Evolutionary conservation across 2,113 vertebrate species (phyloP).

Genomic region (Sinosuthora webbiana): DNA sequence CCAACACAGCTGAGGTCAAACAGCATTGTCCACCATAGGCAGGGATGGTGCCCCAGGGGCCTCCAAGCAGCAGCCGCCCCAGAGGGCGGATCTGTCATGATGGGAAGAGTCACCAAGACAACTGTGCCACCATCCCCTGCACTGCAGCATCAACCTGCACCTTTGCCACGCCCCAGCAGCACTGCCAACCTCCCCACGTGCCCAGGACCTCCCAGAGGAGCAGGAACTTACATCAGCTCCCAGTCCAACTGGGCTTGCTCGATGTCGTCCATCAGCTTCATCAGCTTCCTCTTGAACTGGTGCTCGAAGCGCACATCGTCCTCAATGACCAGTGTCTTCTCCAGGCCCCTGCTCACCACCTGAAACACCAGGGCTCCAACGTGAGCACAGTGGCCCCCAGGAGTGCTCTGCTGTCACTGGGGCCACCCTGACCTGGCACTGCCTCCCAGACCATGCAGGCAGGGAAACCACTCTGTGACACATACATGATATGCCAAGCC

Average conservation of each 20-base stretch:
- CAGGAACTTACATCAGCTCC: slow-evolving; percentile 94
- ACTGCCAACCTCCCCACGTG: neutral
- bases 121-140: neutral
- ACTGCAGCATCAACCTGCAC: neutral
- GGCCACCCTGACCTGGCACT: neutral
- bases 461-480: neutral
- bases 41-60: accelerated
- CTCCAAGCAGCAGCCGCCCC: neutral
- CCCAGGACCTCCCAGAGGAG: neutral
- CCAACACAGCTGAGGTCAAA: neutral
- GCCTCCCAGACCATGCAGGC: neutral
- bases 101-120: neutral
- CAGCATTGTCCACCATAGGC: neutral
- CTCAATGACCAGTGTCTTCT: slow-evolving; percentile 88
- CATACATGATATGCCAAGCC: accelerated
- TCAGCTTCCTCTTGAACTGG: slow-evolving; percentile 87
- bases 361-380: slow-evolving; percentile 30
- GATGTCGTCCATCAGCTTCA: slow-evolving; percentile 86
- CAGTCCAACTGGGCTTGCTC: slow-evolving; percentile 85
- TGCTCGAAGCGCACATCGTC: slow-evolving; percentile 95
- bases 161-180: accelerated
- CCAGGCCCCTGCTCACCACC: slow-evolving; percentile 83
- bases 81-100: no score
- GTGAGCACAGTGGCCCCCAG: accelerated
- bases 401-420: neutral